These are phyloP conservation scores for Meloidogyne exigua DNA, from an alignment of 1,140 invertebrate genomes.

Conservation along the genomic window DNA sequence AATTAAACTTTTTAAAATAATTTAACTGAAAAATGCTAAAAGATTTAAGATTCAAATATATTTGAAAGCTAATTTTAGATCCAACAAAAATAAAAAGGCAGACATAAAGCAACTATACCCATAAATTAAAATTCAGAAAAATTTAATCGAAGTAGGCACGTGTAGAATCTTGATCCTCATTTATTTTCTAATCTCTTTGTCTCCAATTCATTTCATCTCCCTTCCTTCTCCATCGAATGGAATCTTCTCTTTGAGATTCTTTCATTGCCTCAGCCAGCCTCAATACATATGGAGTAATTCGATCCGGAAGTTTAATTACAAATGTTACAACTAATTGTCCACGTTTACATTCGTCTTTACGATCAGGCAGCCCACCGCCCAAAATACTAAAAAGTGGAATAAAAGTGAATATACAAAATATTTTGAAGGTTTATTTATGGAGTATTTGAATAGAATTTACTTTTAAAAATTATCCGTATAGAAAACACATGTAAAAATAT, in stretches of 20 bases:
- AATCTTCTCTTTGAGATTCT: neutral
- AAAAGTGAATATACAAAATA: too few relatives aligned
- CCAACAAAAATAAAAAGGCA: neutral
- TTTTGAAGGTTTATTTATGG: too few relatives aligned
- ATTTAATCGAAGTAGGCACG: neutral
- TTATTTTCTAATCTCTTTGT: neutral
- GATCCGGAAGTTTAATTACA: neutral
- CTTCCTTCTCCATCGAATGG: neutral
- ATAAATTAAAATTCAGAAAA: neutral
- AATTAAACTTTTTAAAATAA: too few relatives aligned
- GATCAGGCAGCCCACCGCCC: neutral
- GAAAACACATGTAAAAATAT: too few relatives aligned
- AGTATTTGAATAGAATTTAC: too few relatives aligned
- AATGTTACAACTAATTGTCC: slow-evolving; percentile 1
- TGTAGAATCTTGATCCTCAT: neutral
- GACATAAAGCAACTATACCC: neutral
- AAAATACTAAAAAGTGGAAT: neutral
- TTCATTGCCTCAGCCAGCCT: neutral
- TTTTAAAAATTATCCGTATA: too few relatives aligned
- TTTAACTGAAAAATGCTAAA: too few relatives aligned
- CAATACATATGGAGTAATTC: neutral
- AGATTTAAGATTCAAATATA: neutral
- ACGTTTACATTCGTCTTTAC: neutral
- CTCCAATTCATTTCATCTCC: neutral
- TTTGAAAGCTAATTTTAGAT: too few relatives aligned